Percentiles rank a stretch among this genome's conserved stretches.
phyloP scores from a whole-genome alignment of 2,797 vertebrate genomes.

The Mareca penelope region DNA sequence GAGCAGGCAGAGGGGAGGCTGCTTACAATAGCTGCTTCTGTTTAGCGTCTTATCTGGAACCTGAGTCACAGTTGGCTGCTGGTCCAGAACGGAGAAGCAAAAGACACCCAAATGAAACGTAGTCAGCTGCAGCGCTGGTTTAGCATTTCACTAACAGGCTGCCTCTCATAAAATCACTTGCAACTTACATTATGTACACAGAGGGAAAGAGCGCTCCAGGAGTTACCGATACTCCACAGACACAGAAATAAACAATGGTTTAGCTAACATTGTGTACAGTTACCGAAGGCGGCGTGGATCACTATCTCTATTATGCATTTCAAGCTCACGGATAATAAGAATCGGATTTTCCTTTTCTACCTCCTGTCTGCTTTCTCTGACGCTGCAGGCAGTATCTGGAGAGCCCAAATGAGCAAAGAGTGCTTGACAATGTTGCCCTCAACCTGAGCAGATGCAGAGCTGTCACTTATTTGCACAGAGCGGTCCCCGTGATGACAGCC shows the following conservation, averaged over 20 bases:
- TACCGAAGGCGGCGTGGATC: neutral
- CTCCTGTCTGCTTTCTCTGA: neutral
- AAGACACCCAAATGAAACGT: neutral
- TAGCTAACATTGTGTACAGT: neutral
- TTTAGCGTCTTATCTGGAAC: constrained; percentile 47
- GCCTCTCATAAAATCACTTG: neutral
- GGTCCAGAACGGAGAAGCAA: constrained; percentile 38
- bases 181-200: neutral
- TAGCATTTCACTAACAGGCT: neutral
- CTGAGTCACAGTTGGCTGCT: constrained; percentile 29
- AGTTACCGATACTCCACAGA: neutral
- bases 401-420: neutral
- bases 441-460: neutral
- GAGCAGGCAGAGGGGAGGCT: neutral
- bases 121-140: neutral
- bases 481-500: neutral
- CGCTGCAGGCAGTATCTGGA: neutral
- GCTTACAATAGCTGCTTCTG: neutral
- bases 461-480: neutral
- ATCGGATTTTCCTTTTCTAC: neutral
- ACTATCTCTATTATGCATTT: neutral
- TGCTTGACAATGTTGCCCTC: neutral
- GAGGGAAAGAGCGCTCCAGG: neutral
- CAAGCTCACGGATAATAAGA: neutral
- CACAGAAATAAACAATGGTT: neutral